Conservation (phyloP, 2,888 invertebrate genomes). For the Laspeyria flexula region DNA sequence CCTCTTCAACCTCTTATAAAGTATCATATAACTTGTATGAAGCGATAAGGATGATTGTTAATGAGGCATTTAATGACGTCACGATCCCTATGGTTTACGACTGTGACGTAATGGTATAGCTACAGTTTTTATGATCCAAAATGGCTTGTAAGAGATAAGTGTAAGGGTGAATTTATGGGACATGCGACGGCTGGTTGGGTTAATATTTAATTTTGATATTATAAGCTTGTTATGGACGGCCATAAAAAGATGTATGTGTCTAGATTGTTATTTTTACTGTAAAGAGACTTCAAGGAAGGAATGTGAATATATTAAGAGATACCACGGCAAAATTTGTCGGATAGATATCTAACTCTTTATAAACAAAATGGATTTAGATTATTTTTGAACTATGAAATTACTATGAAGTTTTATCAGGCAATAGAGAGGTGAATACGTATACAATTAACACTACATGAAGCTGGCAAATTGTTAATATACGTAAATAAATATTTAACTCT, state of each 20-base stretch:
- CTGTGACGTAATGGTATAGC: slow-evolving; percentile 46
- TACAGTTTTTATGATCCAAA: slow-evolving; percentile 38
- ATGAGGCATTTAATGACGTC: slow-evolving; percentile 60
- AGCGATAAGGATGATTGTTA: slow-evolving; percentile 78
- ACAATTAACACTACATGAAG: too few species aligned
- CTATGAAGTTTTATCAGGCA: too few species aligned
- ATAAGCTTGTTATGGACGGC: slow-evolving; percentile 10
- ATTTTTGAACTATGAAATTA: too few species aligned
- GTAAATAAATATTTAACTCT: too few species aligned
- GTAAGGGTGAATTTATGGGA: slow-evolving; percentile 35
- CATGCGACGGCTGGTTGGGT: slow-evolving; percentile 28
- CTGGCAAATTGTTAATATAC: too few species aligned
- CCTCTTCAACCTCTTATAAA: slow-evolving; percentile 61
- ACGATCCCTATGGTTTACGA: slow-evolving; percentile 51
- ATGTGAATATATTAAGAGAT: too few species aligned
- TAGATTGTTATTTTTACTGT: not conserved
- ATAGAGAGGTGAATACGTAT: too few species aligned
- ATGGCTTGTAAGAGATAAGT: slow-evolving; percentile 45
- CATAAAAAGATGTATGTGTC: not conserved
- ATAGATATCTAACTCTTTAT: too few species aligned
- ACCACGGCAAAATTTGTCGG: too few species aligned
- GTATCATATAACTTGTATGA: slow-evolving; percentile 76
- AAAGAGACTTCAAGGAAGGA: not conserved
- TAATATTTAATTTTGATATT: slow-evolving; percentile 24
- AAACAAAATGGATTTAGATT: too few species aligned